A percentile compares a stretch with the other conserved stretches of the same genome.
phyloP scores from a whole-genome alignment of 2,113 vertebrate genomes.

The Apodemus sylvaticus region DNA sequence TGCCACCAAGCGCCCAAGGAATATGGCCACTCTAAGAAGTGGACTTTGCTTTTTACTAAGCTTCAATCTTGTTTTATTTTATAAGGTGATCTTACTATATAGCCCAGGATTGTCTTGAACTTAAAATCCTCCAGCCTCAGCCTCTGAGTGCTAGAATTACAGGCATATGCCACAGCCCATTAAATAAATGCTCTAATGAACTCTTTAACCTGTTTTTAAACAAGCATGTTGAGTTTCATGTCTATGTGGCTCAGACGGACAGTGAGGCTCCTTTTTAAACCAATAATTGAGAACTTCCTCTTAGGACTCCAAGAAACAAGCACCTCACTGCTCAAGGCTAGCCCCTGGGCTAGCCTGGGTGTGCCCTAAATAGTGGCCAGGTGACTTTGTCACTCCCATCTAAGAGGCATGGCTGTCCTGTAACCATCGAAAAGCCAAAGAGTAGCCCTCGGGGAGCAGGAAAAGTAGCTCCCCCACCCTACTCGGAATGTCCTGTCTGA shows the following conservation, averaged over 20 bases:
- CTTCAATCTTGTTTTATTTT: background rate
- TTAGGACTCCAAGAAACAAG: background rate
- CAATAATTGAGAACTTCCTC: background rate
- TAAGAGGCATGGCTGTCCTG: background rate
- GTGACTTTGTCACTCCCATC: background rate
- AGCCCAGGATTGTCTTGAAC: background rate
- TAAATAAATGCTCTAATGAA: background rate
- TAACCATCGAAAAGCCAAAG: background rate
- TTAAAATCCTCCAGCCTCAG: background rate
- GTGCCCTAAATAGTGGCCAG: background rate
- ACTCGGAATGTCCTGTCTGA: background rate
- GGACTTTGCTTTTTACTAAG: background rate
- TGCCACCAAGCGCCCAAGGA: background rate
- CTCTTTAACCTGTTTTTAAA: constrained; percentile 37
- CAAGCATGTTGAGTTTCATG: background rate
- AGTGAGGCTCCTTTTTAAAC: background rate
- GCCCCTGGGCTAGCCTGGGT: background rate
- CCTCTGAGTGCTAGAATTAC: background rate
- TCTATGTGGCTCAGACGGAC: background rate
- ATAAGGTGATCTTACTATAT: background rate
- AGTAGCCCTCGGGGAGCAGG: background rate
- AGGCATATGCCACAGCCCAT: background rate
- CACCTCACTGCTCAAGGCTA: background rate
- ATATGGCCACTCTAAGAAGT: background rate
- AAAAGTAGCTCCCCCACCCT: background rate